Evolutionary conservation across 1,140 invertebrate genomes (phyloP), one percentile per base, ranked within the genome.

Genomic region (Globodera ellingtonae): DNA sequence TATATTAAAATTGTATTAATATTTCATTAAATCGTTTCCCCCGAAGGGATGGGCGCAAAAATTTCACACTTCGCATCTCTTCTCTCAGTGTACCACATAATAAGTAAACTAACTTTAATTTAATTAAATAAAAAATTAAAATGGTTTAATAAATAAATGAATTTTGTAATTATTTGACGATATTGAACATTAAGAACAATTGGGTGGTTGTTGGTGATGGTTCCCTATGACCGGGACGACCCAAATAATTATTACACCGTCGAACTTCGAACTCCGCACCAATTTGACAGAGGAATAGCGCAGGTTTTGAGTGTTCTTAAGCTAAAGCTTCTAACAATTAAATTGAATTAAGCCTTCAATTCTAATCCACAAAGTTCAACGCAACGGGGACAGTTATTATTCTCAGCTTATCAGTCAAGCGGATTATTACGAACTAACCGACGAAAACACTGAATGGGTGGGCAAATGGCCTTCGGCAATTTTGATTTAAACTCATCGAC

Each of bases 341-440:
- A 18, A 59, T 1, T 7, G 6, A 35, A 65, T 87, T 70, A 66
- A 86, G 87, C 70, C 82, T 15, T 82, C 83, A 46, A 76, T 87
- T 24, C 52, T 87, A 8, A 86, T 87, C 47, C 86, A 87, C 78
- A 87, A 82, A 66, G 86, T 87, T 18, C 83, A 87, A 13, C 75
- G 77, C 47, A 72, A 67, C 7, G 87, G 84, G 10, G 75, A 80
- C n/a, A 81, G 72, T 62, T 87, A 89, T 59, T 87, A 89, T 78
- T 89, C 87, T 1, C 75, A 80, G 5, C 66, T 87, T 21, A 71
- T 87, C 24, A 87, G 86, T 48, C 87, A 87, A 18, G 79, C 84
- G 6, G 86, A 89, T n/a, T 89, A 72, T 50, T 84, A 87, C 48
- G 86, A 89, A 71, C 62, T 87, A 59, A 89, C 87, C 18, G 83